These are phyloP conservation scores for Protodeltote pygarga DNA, from an alignment of 2,888 invertebrate genomes.

Conservation along the genomic window DNA sequence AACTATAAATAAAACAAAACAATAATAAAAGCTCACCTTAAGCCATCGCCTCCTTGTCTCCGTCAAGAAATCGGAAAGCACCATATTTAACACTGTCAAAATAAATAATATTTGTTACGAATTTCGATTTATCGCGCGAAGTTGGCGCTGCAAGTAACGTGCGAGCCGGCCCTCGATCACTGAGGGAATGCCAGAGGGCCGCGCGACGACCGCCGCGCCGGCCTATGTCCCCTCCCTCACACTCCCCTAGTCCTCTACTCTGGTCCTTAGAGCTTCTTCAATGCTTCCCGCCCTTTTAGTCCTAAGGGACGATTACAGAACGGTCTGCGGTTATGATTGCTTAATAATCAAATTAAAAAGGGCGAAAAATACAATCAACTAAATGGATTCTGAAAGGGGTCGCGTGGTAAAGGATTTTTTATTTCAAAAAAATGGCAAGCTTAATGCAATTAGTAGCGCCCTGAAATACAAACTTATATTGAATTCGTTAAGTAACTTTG, in stretches of 20 bases:
- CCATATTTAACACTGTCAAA: slow-evolving; percentile 61
- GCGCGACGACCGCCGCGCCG: slow-evolving; percentile 23
- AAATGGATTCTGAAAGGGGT: slow-evolving; percentile 42
- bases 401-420: slow-evolving; percentile 11
- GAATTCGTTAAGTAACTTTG: neutral
- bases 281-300: no score
- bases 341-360: slow-evolving; percentile 52
- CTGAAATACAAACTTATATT: slow-evolving; percentile 5
- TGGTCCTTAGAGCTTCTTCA: no score
- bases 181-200: slow-evolving; percentile 66
- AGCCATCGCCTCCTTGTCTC: slow-evolving; percentile 81
- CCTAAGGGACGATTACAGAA: slow-evolving; percentile 34
- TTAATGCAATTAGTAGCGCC: slow-evolving; percentile 32
- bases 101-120: slow-evolving; percentile 18
- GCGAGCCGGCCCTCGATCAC: slow-evolving; percentile 42
- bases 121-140: slow-evolving; percentile 39
- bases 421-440: slow-evolving; percentile 6
- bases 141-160: slow-evolving; percentile 48
- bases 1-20: slow-evolving; percentile 3
- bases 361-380: slow-evolving; percentile 47
- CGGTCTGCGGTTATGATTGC: slow-evolving; percentile 45
- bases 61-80: slow-evolving; percentile 79
- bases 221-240: slow-evolving; percentile 39
- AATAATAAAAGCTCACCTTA: slow-evolving; percentile 63
- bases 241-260: slow-evolving; percentile 5